Conservation (phyloP, 2,888 invertebrate species). For the Lasius platythorax region DNA sequence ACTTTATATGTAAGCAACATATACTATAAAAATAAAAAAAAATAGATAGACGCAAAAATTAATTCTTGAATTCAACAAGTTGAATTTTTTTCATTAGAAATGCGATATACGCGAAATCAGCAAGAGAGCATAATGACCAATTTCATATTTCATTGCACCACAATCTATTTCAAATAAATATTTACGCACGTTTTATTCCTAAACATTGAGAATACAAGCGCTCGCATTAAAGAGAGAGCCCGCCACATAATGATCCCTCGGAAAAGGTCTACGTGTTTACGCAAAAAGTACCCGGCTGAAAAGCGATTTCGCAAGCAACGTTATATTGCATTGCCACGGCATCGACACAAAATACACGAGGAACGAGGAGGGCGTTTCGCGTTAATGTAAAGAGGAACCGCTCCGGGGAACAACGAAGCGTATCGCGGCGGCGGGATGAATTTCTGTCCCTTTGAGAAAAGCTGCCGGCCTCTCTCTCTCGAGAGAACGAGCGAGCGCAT, state of each 20-base stretch:
- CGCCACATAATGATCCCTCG: conserved; percentile 39
- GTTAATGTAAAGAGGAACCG: conserved; percentile 57
- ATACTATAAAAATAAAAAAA: not conserved
- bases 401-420: conserved; percentile 47
- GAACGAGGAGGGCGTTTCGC: conserved; percentile 46
- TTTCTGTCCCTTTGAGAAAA: conserved; percentile 55
- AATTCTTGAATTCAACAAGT: not conserved
- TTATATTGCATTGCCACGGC: conserved; percentile 40
- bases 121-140: conserved; percentile 55
- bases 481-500: not conserved
- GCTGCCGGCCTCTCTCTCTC: not conserved
- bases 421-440: conserved; percentile 50
- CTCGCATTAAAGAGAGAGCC: conserved; percentile 28
- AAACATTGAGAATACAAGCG: conserved; percentile 32
- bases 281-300: conserved; percentile 47
- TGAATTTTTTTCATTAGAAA: not conserved
- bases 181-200: conserved; percentile 54
- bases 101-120: conserved; percentile 47
- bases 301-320: conserved; percentile 39
- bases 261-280: conserved; percentile 40
- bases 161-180: conserved; percentile 34
- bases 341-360: conserved; percentile 52
- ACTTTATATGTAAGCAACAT: not conserved
- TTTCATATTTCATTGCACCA: conserved; percentile 65
- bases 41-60: not conserved